phyloP scores from a whole-genome alignment of 2,113 vertebrate species.

The Peromyscus leucopus region DNA sequence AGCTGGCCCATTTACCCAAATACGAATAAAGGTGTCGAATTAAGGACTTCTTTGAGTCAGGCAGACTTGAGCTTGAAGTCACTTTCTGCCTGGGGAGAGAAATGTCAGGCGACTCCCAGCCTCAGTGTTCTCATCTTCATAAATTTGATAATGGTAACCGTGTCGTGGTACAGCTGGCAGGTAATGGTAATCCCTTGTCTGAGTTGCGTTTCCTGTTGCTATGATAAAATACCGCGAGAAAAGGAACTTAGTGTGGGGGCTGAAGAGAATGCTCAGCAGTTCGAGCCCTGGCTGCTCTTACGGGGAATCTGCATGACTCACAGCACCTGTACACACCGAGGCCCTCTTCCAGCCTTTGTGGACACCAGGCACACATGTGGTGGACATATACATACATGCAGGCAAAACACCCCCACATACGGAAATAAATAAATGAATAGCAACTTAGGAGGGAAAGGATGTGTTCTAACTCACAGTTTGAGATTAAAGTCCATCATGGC shows the following conservation, averaged over 20 bases:
- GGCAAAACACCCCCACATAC: neutral
- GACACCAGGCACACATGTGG: neutral
- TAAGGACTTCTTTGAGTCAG: neutral
- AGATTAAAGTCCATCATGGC: neutral
- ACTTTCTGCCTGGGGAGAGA: neutral
- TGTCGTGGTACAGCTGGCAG: neutral
- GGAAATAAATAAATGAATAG: neutral
- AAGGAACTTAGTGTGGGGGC: neutral
- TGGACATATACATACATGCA: neutral
- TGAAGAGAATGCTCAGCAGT: neutral
- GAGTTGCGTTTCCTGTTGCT: neutral
- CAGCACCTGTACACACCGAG: neutral
- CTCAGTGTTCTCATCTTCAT: neutral
- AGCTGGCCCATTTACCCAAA: neutral
- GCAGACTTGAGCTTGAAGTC: neutral
- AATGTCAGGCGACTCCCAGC: conserved; percentile 5
- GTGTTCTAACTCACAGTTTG: neutral
- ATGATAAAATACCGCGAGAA: neutral
- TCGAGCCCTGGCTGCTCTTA: neutral
- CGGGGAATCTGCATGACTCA: neutral
- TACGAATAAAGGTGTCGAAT: neutral
- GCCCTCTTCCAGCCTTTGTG: neutral
- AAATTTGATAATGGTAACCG: neutral
- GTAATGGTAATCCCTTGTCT: neutral
- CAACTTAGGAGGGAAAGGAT: neutral